phyloP scores from a whole-genome alignment of 2,888 invertebrate species.

The Drosophila nigricruria region DNA sequence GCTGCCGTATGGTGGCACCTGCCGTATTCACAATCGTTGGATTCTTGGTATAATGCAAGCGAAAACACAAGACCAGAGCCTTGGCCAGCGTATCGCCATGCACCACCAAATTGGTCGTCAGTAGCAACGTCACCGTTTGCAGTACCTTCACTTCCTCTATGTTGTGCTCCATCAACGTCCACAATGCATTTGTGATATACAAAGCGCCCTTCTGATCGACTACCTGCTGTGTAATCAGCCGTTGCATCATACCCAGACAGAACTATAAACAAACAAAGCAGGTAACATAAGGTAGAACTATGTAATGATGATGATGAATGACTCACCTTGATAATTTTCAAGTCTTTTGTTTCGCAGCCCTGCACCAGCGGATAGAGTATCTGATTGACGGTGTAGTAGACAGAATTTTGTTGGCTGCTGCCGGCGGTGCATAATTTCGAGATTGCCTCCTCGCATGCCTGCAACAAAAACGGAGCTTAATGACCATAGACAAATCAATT shows the following conservation, averaged over 20 bases:
- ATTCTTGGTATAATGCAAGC: constrained; percentile 98
- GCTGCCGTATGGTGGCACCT: constrained; percentile 97
- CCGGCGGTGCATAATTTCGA: constrained; percentile 93
- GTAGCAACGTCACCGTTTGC: constrained; percentile 96
- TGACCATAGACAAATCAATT: constrained; percentile 42
- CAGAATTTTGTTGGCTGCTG: constrained; percentile 91
- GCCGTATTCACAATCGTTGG: constrained; percentile 98
- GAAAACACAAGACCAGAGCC: constrained; percentile 96
- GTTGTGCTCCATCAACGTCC: constrained; percentile 96
- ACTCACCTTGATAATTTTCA: constrained; percentile 95
- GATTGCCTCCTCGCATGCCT: constrained; percentile 98
- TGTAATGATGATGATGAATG: constrained; percentile 15
- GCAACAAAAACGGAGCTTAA: constrained; percentile 34
- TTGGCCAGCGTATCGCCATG: constrained; percentile 97
- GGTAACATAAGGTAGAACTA: neutral
- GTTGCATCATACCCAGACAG: constrained; percentile 96
- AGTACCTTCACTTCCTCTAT: constrained; percentile 98
- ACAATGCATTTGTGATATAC: constrained; percentile 96
- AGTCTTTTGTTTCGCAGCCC: constrained; percentile 98
- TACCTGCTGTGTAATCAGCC: constrained; percentile 95
- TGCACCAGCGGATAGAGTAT: constrained; percentile 98
- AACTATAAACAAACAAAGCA: constrained; percentile 87
- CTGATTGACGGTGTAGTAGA: constrained; percentile 96
- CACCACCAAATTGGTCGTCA: constrained; percentile 98
- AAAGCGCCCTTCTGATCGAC: constrained; percentile 96